Conservation (phyloP, 2,888 invertebrate genomes). For the Helobdella robusta region DNA sequence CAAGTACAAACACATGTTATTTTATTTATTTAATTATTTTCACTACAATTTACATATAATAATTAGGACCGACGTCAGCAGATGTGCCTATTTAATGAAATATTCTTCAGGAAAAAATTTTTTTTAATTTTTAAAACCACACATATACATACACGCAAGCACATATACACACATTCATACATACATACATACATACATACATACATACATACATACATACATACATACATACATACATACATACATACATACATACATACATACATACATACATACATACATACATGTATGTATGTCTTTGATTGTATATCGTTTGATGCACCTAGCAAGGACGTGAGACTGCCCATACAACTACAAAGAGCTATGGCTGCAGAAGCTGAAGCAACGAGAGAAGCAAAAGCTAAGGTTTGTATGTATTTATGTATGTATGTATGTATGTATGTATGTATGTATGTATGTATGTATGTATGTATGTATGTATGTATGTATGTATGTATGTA, state of each 20-base stretch:
- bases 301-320: no score
- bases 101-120: no score
- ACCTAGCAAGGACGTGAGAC: slow-evolving; percentile 40
- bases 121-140: no score
- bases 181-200: slow-evolving; percentile 12
- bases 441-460: background rate
- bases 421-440: no score
- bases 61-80: no score
- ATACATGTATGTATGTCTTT: background rate
- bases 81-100: no score
- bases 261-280: slow-evolving; percentile 17
- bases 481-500: slow-evolving; percentile 4
- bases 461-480: background rate
- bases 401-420: slow-evolving; percentile 37
- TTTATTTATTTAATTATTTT: no score
- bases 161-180: no score
- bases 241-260: slow-evolving; percentile 19
- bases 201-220: slow-evolving; percentile 16
- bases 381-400: slow-evolving; percentile 41
- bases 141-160: no score
- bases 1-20: no score
- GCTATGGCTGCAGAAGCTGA: slow-evolving; percentile 45
- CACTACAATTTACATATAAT: no score
- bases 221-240: slow-evolving; percentile 18
- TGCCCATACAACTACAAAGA: slow-evolving; percentile 41